Base-by-base conservation (phyloP, 2,113 vertebrate genomes). In the Pangasianodon gigas region DNA sequence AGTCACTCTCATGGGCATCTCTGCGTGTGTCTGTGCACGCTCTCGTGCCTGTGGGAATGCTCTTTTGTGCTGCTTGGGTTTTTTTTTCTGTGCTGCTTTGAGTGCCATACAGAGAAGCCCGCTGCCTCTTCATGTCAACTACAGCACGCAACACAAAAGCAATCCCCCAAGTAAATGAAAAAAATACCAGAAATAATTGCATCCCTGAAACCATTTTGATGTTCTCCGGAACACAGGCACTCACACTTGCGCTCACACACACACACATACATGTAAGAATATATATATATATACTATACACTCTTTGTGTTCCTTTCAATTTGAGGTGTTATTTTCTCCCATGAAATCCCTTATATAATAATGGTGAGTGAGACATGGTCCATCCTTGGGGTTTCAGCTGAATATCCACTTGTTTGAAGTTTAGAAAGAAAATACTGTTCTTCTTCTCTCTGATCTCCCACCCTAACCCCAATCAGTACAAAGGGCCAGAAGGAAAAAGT, bases 141-240 rank as follows among this genome's bases (percentile, higher is more conserved):
- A 79, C 89, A 89, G 79, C 84, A 65, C 62, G 84, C 87, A 87
- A 69, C 89, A 92, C 89, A 90, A 92, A 90, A 92, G 89, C 77
- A 88, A 90, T 90, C 90, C 91, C 91, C 79, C 74, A 89, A 90
- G 80, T 90, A 84, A 91, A 87, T 87, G 71, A 87, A 91, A 90
- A 90, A 92, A 89, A 91, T 91, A 88, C 90, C 89, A 88, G 84
- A 91, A 90, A 91, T 92, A 91, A 93, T 92, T 93, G 90, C 91
- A 89, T 91, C 91, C 89, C 90, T 89, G 82, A 91, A 93, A 92
- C 91, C 85, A 86, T 91, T 93, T 91, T 90, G 91, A 90, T 91
- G 90, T 90, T 88, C 69, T 58, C 52, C 10, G 5, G 19, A 52
- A 58, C 87, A 84, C 62, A 71, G 21, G 41, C 77, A 58, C 60